A percentile compares a stretch with the other conserved stretches of the same genome.
These are phyloP conservation scores for Grammomys surdaster DNA, from an alignment of 2,113 vertebrate genomes.

Conservation along the genomic window DNA sequence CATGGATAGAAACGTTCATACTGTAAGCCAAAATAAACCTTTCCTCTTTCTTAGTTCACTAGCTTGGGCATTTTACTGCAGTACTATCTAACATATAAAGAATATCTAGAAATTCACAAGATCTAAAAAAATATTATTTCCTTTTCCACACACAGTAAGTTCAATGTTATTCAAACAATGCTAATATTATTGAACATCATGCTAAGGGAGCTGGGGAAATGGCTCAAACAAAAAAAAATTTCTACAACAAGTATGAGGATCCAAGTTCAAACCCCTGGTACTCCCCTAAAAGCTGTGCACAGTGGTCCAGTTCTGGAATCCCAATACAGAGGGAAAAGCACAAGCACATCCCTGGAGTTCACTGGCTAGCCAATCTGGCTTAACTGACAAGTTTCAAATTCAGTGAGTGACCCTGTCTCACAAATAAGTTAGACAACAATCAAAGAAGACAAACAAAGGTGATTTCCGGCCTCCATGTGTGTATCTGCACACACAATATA, in stretches of 20 bases:
- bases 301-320: too few relatives aligned
- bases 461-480: background rate
- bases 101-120: constrained; percentile 16
- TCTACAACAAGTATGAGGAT: background rate
- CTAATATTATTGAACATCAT: background rate
- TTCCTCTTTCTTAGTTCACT: background rate
- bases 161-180: background rate
- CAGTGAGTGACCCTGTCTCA: background rate
- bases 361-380: background rate
- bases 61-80: background rate
- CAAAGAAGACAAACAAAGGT: background rate
- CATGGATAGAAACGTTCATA: background rate
- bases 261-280: background rate
- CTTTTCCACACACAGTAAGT: constrained; percentile 12
- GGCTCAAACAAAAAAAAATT: background rate
- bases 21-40: background rate
- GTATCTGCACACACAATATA: background rate
- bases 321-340: too few relatives aligned
- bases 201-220: background rate
- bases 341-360: background rate
- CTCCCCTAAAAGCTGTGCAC: background rate
- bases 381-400: background rate
- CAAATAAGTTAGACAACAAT: background rate
- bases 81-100: background rate
- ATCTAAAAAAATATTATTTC: constrained; percentile 8